phyloP scores from a whole-genome alignment of 2,113 vertebrate species.

The Vimba vimba region DNA sequence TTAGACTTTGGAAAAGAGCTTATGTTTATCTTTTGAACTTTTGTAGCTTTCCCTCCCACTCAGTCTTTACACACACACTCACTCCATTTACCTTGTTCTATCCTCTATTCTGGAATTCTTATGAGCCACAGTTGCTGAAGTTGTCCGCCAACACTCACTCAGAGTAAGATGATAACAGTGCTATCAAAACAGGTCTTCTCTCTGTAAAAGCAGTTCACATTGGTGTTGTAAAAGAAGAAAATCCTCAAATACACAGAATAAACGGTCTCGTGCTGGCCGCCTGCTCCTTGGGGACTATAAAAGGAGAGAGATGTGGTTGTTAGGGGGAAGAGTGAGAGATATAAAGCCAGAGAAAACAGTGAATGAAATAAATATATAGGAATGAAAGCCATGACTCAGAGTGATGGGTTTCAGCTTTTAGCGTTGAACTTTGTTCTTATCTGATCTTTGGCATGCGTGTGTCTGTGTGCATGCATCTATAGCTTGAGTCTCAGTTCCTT shows the following conservation, averaged over 20 bases:
- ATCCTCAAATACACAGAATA: slow-evolving; percentile 40
- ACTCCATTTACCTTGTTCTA: slow-evolving; percentile 22
- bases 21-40: background rate
- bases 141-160: slow-evolving; percentile 38
- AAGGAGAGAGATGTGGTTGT: slow-evolving; percentile 28
- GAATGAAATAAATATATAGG: slow-evolving; percentile 29
- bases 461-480: slow-evolving; percentile 33
- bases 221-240: slow-evolving; percentile 28
- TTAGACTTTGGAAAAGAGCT: background rate
- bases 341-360: slow-evolving; percentile 41
- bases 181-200: slow-evolving; percentile 41
- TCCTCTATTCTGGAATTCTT: slow-evolving; percentile 38
- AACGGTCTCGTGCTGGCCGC: slow-evolving; percentile 9
- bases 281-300: slow-evolving; percentile 1
- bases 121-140: slow-evolving; percentile 20
- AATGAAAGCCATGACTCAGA: background rate
- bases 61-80: slow-evolving; percentile 45
- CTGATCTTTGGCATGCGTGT: slow-evolving; percentile 22
- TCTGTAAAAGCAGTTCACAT: slow-evolving; percentile 47
- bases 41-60: background rate
- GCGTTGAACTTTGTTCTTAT: slow-evolving; percentile 8
- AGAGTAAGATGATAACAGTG: slow-evolving; percentile 39
- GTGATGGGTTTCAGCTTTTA: slow-evolving; percentile 23
- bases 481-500: slow-evolving; percentile 48
- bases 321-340: slow-evolving; percentile 6